Percentiles rank a stretch among this genome's conserved stretches.
These are phyloP conservation scores for Pantherophis alleghaniensis DNA, from an alignment of 2,797 vertebrate genomes.

Conservation along the genomic window DNA sequence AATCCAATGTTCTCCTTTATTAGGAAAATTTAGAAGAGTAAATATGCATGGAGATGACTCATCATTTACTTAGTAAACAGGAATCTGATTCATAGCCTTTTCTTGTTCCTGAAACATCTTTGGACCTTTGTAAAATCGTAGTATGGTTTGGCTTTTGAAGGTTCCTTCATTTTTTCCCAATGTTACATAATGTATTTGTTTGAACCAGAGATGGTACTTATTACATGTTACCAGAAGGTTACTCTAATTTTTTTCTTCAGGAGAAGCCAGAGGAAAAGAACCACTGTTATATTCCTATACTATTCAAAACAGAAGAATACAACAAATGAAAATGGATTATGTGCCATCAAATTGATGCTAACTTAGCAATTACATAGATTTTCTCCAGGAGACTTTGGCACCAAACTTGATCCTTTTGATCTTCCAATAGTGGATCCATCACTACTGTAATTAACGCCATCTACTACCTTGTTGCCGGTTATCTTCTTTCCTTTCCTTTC, in stretches of 20 bases:
- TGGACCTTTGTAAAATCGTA: constrained; percentile 9
- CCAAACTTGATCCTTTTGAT: background rate
- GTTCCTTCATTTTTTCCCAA: background rate
- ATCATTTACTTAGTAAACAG: constrained; percentile 13
- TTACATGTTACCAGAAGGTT: background rate
- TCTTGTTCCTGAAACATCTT: constrained; percentile 6
- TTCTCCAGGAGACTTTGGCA: background rate
- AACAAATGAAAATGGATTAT: background rate
- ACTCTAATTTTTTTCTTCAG: background rate
- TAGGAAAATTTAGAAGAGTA: constrained; percentile 23
- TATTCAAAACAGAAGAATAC: background rate
- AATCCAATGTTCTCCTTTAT: constrained; percentile 25
- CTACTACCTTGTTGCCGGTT: background rate
- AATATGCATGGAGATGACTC: constrained; percentile 24
- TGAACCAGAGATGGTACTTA: background rate
- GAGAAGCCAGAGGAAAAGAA: background rate
- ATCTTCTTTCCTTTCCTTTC: background rate
- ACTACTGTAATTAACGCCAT: background rate
- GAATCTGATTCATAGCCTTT: constrained; percentile 28
- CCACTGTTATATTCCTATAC: background rate
- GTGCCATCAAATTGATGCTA: background rate
- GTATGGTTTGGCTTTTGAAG: background rate
- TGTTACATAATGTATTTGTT: background rate
- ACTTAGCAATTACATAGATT: background rate
- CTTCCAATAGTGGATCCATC: background rate